phyloP scores from a whole-genome alignment of 2,888 invertebrate species.

The Atrina japonica region DNA sequence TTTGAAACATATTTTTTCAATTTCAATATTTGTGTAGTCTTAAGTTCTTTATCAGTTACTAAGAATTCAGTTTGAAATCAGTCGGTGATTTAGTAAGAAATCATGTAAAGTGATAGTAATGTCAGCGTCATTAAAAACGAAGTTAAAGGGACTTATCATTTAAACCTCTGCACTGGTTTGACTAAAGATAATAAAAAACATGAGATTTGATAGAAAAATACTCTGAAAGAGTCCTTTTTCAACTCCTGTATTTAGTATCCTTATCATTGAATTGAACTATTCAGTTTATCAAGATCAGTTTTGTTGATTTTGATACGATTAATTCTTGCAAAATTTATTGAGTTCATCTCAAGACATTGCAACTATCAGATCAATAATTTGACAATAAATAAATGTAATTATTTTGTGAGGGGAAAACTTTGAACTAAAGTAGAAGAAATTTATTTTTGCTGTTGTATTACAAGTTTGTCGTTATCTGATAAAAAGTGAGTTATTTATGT shows the following conservation, averaged over 20 bases:
- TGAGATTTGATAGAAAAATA: not conserved
- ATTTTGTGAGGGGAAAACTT: not conserved
- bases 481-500: slow-evolving; percentile 46
- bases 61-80: not conserved
- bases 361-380: not conserved
- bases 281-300: slow-evolving; percentile 8
- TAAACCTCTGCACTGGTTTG: not conserved
- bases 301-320: not conserved
- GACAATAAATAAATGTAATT: not conserved
- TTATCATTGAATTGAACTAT: not conserved
- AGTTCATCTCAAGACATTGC: not conserved
- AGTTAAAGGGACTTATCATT: not conserved
- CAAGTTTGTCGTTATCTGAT: slow-evolving; percentile 38
- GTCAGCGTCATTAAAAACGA: not conserved
- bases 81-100: not conserved
- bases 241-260: slow-evolving; percentile 2
- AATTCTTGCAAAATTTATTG: slow-evolving; percentile 3
- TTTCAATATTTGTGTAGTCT: not conserved
- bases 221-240: not conserved
- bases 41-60: not conserved
- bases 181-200: not conserved
- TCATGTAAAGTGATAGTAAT: not conserved
- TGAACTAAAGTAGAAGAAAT: slow-evolving; percentile 9
- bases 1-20: not conserved
- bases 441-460: slow-evolving; percentile 27